These are phyloP conservation scores for Triplophysa yarkandensis DNA, from an alignment of 2,797 vertebrate species.

Conservation along the genomic window DNA sequence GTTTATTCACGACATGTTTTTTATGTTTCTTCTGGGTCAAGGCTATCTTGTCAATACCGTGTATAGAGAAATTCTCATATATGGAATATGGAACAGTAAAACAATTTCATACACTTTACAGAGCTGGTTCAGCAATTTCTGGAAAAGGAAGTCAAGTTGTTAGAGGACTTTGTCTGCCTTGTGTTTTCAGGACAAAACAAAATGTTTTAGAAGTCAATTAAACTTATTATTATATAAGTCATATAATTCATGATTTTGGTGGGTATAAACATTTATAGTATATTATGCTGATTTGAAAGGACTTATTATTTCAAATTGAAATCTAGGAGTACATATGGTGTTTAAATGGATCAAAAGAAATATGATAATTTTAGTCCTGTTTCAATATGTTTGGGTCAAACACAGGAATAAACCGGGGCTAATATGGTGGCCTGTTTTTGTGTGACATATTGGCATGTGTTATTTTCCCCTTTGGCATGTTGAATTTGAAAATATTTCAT, in stretches of 20 bases:
- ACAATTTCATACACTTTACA: neutral
- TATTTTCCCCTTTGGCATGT: slow-evolving; percentile 15
- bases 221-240: too few species aligned
- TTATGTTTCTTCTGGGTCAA: neutral
- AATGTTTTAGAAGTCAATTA: too few species aligned
- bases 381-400: slow-evolving; percentile 36
- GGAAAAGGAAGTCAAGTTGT: neutral
- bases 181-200: neutral
- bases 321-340: too few species aligned
- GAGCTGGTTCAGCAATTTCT: neutral
- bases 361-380: slow-evolving; percentile 6
- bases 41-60: neutral
- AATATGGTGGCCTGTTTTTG: slow-evolving; percentile 41
- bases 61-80: neutral
- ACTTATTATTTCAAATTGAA: too few species aligned
- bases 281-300: too few species aligned
- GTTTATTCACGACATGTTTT: neutral
- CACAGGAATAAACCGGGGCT: slow-evolving; percentile 57
- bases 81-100: neutral
- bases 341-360: neutral
- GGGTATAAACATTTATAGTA: too few species aligned
- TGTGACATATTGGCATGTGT: slow-evolving; percentile 46
- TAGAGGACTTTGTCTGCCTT: neutral
- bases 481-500: slow-evolving; percentile 1
- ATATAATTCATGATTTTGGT: too few species aligned